phyloP scores from a whole-genome alignment of 2,113 vertebrate species.

The Leptodactylus fuscus region DNA sequence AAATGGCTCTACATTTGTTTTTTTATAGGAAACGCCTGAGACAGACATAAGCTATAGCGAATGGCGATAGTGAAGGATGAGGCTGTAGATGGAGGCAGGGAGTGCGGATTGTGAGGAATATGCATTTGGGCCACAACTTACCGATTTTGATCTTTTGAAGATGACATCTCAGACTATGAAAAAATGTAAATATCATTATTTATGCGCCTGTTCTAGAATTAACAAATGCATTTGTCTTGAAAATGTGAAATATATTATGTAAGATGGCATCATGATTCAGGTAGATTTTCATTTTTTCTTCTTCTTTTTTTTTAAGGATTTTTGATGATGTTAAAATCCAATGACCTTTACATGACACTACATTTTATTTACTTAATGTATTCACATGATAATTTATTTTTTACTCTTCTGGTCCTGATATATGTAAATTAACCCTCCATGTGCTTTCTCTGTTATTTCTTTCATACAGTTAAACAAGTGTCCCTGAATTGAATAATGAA shows the following conservation, averaged over 20 bases:
- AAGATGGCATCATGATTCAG: neutral
- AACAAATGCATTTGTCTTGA: slow-evolving; percentile 32
- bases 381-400: slow-evolving; percentile 10
- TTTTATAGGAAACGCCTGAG: slow-evolving; percentile 19
- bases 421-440: slow-evolving; percentile 34
- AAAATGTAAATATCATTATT: slow-evolving; percentile 49
- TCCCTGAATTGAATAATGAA: slow-evolving; percentile 15
- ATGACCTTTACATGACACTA: slow-evolving; percentile 1
- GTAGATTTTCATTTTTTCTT: neutral
- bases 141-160: slow-evolving; percentile 34
- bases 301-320: neutral
- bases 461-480: neutral
- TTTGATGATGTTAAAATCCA: neutral
- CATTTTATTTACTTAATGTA: slow-evolving; percentile 40
- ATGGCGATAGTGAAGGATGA: neutral
- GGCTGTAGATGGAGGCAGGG: neutral
- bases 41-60: neutral
- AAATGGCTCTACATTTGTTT: slow-evolving; percentile 34
- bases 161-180: slow-evolving; percentile 38
- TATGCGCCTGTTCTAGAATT: neutral
- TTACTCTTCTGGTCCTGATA: neutral
- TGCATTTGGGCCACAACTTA: slow-evolving; percentile 13
- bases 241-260: slow-evolving; percentile 23
- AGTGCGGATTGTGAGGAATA: slow-evolving; percentile 1
- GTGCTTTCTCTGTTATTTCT: neutral